Conservation (phyloP, 30 jellyfish, hydroid and myxozoan genomes). For the Euphysa ruthae region DNA sequence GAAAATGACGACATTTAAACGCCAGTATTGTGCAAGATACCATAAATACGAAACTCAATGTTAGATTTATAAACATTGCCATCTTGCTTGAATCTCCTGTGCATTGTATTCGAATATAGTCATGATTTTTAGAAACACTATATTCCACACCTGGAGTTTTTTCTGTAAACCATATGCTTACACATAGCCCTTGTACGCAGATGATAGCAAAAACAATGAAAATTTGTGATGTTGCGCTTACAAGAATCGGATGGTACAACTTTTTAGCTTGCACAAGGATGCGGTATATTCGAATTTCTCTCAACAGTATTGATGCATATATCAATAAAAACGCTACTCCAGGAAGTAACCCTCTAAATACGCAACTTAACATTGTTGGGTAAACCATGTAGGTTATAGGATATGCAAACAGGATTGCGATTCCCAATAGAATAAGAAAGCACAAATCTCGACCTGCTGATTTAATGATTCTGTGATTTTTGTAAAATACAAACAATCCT, state of each 20-base stretch:
- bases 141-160: slow-evolving; percentile 20
- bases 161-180: slow-evolving; percentile 45
- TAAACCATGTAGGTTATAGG: slow-evolving; percentile 37
- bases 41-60: slow-evolving; percentile 49
- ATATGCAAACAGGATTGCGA: slow-evolving; percentile 18
- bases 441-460: slow-evolving; percentile 83
- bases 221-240: slow-evolving; percentile 60
- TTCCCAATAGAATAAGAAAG: slow-evolving; percentile 60
- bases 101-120: slow-evolving; percentile 10
- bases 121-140: neutral
- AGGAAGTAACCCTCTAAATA: slow-evolving; percentile 44
- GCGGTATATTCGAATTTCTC: slow-evolving; percentile 55
- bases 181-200: slow-evolving; percentile 33
- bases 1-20: slow-evolving; percentile 63
- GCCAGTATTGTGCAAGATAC: slow-evolving; percentile 68
- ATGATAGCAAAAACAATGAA: slow-evolving; percentile 41
- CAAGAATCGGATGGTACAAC: slow-evolving; percentile 44
- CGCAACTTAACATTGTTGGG: slow-evolving; percentile 49
- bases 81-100: slow-evolving; percentile 33
- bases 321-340: slow-evolving; percentile 47
- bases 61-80: slow-evolving; percentile 36
- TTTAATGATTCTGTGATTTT: slow-evolving; percentile 44
- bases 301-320: slow-evolving; percentile 65
- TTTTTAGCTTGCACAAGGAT: slow-evolving; percentile 48
- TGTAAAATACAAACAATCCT: slow-evolving; percentile 32